Conservation (phyloP, 37 sponge, comb jelly and placozoan species). For the Axinella damicornis region DNA sequence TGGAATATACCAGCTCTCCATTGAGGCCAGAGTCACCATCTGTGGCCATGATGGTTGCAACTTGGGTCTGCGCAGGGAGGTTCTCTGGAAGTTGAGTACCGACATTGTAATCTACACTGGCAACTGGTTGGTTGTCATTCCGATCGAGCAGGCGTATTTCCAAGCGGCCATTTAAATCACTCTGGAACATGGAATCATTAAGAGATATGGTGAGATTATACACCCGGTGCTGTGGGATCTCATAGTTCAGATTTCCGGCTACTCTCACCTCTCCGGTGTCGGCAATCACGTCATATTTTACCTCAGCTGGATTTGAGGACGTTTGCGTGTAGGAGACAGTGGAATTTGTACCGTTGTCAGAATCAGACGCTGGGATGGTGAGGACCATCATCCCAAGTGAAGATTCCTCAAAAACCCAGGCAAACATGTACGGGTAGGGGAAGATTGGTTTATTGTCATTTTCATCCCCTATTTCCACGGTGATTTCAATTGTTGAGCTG, state of each 20-base stretch:
- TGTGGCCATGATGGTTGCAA: slow-evolving; percentile 29
- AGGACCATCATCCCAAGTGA: slow-evolving; percentile 44
- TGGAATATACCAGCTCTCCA: slow-evolving; percentile 30
- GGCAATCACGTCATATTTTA: slow-evolving; percentile 28
- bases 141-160: slow-evolving; percentile 46
- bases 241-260: slow-evolving; percentile 53
- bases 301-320: slow-evolving; percentile 6
- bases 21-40: slow-evolving; percentile 45
- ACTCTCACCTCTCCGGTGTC: slow-evolving; percentile 59
- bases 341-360: slow-evolving; percentile 62
- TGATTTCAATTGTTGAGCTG: slow-evolving; percentile 30
- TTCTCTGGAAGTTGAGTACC: slow-evolving; percentile 21
- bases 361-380: slow-evolving; percentile 50
- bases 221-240: neutral
- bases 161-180: slow-evolving; percentile 25
- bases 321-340: slow-evolving; percentile 27
- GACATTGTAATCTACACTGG: neutral
- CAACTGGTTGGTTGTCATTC: slow-evolving; percentile 53
- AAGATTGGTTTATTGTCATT: slow-evolving; percentile 85
- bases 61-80: slow-evolving; percentile 4
- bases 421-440: slow-evolving; percentile 51
- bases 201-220: slow-evolving; percentile 37
- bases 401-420: slow-evolving; percentile 65
- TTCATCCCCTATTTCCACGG: slow-evolving; percentile 66
- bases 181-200: slow-evolving; percentile 18